Evolutionary conservation across 2,888 invertebrate genomes (phyloP), one percentile per base, ranked within the genome.

Genomic region (Acanthosoma haemorrhoidale): DNA sequence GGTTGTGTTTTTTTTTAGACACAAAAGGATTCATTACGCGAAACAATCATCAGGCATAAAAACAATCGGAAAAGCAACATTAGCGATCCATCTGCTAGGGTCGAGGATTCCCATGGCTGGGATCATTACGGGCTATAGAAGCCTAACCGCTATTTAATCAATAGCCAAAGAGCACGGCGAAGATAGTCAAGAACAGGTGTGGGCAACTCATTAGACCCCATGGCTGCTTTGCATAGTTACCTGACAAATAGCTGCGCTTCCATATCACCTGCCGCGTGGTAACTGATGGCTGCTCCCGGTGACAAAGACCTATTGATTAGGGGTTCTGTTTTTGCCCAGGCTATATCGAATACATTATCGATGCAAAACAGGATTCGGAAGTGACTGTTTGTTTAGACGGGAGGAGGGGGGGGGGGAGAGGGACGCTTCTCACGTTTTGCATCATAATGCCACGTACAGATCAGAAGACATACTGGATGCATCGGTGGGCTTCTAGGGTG

Each of bases 141-240:
- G 64, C 9, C 9, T 41, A 64, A 64, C 64, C 64, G 64, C 64
- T 64, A 8, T 64, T 64, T 64, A 64, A 64, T 64, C 64, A 64
- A 64, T 41, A 39, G 25, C 8, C 64, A 64, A 64, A 41, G 25
- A 41, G 64, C 8, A 29, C 21, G 29, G 39, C 3, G 32, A 25
- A n/a, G 16, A 32, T 16, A 51, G 8, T 16, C 41, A 41, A 13
- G 38, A 61, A 64, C 64, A 64, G 64, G 64, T 64, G 63, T 21
- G 39, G 38, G n/a, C 25, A 16, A 4, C 16, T 57, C 21, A 57
- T 57, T 57, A 57, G 16, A n/a, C n/a, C n/a, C n/a, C n/a, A n/a
- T 25, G 57, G 57, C 63, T 39, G 64, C 25, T 64, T 64, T 64
- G 64, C 64, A 64, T 64, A 64, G 51, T 8, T 29, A 13, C 18